phyloP scores from a whole-genome alignment of 2,113 vertebrate species.

The Melanerpes aurifrons region DNA sequence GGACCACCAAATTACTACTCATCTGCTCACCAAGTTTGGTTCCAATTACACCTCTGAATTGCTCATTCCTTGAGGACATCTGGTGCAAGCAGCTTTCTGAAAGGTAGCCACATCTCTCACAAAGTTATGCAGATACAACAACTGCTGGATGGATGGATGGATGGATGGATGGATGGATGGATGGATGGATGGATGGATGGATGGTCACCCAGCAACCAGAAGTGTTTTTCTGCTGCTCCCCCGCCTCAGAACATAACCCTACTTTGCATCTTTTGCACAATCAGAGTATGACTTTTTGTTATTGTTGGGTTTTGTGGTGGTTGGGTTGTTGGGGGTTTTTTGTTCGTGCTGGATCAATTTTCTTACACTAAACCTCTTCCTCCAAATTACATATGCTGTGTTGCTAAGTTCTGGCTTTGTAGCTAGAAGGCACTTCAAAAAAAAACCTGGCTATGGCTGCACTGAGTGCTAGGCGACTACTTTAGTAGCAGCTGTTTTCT shows the following conservation, averaged over 20 bases:
- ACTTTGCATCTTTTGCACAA: not conserved
- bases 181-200: not conserved
- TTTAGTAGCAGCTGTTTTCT: constrained; percentile 51
- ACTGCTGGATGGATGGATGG: not conserved
- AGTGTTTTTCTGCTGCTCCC: not conserved
- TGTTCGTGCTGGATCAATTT: not conserved
- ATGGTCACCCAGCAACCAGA: not conserved
- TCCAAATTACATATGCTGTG: constrained; percentile 6
- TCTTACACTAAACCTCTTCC: not conserved
- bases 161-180: not conserved
- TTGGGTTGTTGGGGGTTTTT: too few relatives aligned
- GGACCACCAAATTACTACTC: not conserved
- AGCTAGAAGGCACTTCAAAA: constrained; percentile 19
- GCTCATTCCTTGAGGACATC: constrained; percentile 41
- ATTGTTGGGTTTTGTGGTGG: not conserved
- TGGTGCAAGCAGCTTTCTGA: constrained; percentile 39
- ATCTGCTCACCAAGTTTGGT: not conserved
- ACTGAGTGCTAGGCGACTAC: not conserved
- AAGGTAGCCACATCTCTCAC: constrained; percentile 19
- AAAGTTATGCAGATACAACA: constrained; percentile 5
- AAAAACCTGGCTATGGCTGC: not conserved
- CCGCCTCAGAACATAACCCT: not conserved
- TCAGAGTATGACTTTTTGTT: not conserved
- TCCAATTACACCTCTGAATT: constrained; percentile 32
- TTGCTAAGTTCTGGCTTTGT: constrained; percentile 21